Evolutionary conservation across 1,140 invertebrate genomes (phyloP).

Genomic region (Heliconius congener): DNA sequence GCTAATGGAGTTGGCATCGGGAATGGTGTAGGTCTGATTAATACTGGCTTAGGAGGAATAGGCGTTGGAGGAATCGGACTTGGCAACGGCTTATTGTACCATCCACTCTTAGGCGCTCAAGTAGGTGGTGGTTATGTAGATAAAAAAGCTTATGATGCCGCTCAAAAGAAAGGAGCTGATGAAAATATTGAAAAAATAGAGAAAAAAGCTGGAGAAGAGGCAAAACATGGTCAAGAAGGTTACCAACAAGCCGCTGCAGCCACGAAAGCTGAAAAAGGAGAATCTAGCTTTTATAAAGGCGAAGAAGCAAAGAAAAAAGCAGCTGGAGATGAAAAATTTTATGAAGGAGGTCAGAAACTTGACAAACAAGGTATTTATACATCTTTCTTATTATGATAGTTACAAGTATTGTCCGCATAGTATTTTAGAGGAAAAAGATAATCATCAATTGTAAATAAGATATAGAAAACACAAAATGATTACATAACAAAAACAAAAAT

Average conservation of each 20-base stretch:
- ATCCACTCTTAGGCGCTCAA: conserved; percentile 62
- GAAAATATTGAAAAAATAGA: conserved; percentile 79
- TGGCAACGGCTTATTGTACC: conserved; percentile 65
- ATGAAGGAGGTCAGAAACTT: conserved; percentile 80
- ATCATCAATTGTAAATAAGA: no score
- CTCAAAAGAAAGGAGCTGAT: conserved; percentile 81
- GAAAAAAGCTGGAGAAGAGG: conserved; percentile 80
- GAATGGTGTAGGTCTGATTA: conserved; percentile 60
- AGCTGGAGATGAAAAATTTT: conserved; percentile 82
- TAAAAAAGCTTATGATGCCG: conserved; percentile 81
- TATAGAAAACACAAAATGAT: no score
- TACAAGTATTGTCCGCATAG: neutral
- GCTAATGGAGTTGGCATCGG: conserved; percentile 52
- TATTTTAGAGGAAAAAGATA: no score
- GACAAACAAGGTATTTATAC: conserved; percentile 80
- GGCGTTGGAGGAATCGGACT: conserved; percentile 64
- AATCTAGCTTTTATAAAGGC: conserved; percentile 82
- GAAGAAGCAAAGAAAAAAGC: conserved; percentile 82
- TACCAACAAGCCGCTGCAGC: conserved; percentile 77
- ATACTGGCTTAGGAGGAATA: conserved; percentile 58
- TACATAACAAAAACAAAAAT: no score
- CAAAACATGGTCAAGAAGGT: conserved; percentile 80
- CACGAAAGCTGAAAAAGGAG: conserved; percentile 79
- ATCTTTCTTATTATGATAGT: neutral
- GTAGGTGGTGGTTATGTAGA: conserved; percentile 79